Percentiles rank a stretch among this genome's conserved stretches.
Conservation (phyloP, 1,140 invertebrate genomes). For the Drosophila insularis region DNA sequence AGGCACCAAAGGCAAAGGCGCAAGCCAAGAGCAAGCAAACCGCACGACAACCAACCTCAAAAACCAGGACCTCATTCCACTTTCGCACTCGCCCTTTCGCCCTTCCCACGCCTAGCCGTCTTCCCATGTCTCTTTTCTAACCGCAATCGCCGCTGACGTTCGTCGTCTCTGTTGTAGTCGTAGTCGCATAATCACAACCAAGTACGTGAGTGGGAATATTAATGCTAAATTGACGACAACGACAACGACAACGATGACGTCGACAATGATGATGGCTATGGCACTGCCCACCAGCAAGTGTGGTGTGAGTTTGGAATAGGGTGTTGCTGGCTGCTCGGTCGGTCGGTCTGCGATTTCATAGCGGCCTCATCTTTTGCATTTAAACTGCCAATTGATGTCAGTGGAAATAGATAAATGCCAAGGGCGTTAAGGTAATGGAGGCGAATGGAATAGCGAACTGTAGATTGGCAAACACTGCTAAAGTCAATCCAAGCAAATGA, state of each 20-base stretch:
- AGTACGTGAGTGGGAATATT: constrained; percentile 82
- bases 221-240: constrained; percentile 80
- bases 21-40: constrained; percentile 3
- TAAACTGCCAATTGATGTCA: constrained; percentile 82
- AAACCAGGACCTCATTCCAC: background rate
- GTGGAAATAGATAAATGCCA: constrained; percentile 66
- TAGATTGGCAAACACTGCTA: constrained; percentile 19
- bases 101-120: constrained; percentile 16
- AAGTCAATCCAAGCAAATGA: constrained; percentile 60
- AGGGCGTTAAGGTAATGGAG: constrained; percentile 22
- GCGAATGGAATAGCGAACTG: background rate
- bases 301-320: background rate
- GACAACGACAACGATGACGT: constrained; percentile 51
- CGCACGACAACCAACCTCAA: constrained; percentile 48
- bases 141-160: constrained; percentile 64
- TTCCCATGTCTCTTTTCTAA: constrained; percentile 49
- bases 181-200: constrained; percentile 81
- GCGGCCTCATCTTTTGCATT: constrained; percentile 80
- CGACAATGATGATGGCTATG: constrained; percentile 43
- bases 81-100: background rate
- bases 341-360: constrained; percentile 64
- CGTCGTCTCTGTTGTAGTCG: constrained; percentile 45
- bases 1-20: constrained; percentile 26
- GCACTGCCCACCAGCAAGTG: constrained; percentile 27
- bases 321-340: constrained; percentile 11